phyloP scores from a whole-genome alignment of 2,888 invertebrate genomes.

The Geotrupes spiniger region DNA sequence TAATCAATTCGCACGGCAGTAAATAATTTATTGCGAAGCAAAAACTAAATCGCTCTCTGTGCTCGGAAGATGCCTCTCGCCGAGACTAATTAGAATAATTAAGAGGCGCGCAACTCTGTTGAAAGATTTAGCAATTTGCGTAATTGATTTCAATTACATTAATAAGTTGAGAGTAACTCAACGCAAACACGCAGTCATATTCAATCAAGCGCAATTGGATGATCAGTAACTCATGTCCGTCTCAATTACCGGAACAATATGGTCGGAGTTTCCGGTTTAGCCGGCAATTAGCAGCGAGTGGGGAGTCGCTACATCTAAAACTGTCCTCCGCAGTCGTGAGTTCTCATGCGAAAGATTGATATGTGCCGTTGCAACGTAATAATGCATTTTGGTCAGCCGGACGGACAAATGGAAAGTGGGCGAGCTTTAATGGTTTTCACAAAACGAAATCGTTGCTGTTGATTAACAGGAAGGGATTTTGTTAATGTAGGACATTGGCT shows the following conservation, averaged over 20 bases:
- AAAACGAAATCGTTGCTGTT: too few species aligned
- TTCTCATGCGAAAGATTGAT: constrained; percentile 27
- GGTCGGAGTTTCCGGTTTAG: constrained; percentile 24
- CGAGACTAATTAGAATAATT: too few species aligned
- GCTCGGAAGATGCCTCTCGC: too few species aligned
- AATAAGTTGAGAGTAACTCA: background rate
- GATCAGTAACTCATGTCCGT: constrained; percentile 19
- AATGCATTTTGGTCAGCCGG: background rate
- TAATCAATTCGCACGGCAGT: too few species aligned
- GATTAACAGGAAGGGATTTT: too few species aligned
- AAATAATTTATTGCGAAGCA: too few species aligned
- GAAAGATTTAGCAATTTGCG: too few species aligned
- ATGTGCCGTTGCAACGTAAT: constrained; percentile 3
- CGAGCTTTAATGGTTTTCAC: too few species aligned
- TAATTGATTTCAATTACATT: background rate
- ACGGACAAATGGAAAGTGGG: too few species aligned
- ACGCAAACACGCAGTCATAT: constrained; percentile 1
- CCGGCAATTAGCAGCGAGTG: constrained; percentile 22
- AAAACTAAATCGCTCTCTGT: too few species aligned
- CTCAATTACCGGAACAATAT: constrained; percentile 28
- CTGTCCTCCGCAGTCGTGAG: constrained; percentile 25
- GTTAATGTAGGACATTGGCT: too few species aligned
- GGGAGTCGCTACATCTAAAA: constrained; percentile 21
- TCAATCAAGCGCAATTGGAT: constrained; percentile 8
- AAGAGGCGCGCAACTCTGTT: too few species aligned